phyloP scores from a whole-genome alignment of 2,888 invertebrate genomes.

The Apodemia duryi region DNA sequence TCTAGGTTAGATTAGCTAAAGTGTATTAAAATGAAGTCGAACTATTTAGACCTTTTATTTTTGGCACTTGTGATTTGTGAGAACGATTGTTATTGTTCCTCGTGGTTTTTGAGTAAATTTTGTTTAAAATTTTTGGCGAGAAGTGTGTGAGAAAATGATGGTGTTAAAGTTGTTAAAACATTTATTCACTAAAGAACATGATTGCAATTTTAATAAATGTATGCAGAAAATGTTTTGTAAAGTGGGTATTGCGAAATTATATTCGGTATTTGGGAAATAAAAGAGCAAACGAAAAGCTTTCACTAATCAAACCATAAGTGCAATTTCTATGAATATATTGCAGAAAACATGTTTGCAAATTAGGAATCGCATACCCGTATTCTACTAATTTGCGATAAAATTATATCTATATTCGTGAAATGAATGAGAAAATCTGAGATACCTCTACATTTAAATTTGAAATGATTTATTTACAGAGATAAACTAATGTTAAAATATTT shows the following conservation, averaged over 20 bases:
- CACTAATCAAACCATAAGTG: background rate
- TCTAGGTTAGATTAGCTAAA: conserved; percentile 16
- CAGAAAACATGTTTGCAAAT: too few relatives aligned
- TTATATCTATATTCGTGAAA: background rate
- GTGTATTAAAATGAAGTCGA: conserved; percentile 16
- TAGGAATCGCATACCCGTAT: background rate
- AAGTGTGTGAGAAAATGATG: background rate
- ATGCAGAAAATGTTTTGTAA: background rate
- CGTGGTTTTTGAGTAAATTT: conserved; percentile 19
- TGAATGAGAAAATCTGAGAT: background rate
- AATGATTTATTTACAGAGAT: background rate
- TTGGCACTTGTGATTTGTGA: conserved; percentile 13
- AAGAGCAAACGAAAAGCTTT: background rate
- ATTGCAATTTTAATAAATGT: background rate
- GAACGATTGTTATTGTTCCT: conserved; percentile 20
- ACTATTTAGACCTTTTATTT: conserved; percentile 12
- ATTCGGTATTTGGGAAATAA: background rate
- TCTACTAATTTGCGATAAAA: background rate
- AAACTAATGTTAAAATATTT: background rate
- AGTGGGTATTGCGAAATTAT: background rate
- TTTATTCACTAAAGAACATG: background rate
- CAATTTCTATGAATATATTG: background rate
- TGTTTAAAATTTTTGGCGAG: conserved; percentile 7
- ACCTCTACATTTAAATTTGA: background rate
- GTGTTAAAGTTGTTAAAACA: background rate